phyloP scores from a whole-genome alignment of 2,113 vertebrate species.

The Lates calcarifer region DNA sequence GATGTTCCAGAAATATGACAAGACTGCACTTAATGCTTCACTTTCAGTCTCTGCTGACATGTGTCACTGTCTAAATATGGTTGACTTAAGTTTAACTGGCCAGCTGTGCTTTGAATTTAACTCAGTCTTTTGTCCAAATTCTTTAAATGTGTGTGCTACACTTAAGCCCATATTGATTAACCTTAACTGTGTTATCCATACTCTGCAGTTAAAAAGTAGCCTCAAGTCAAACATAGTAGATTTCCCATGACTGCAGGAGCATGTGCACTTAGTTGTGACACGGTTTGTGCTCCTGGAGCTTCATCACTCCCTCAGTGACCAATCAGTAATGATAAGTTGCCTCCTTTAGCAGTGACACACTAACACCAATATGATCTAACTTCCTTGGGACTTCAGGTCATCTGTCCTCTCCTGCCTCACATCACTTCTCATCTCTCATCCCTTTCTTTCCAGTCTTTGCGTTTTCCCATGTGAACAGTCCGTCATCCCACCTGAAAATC shows the following conservation, averaged over 20 bases:
- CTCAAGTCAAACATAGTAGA: neutral
- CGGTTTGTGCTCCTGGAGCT: slow-evolving; percentile 12
- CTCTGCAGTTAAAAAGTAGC: neutral
- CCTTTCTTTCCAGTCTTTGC: slow-evolving; percentile 4
- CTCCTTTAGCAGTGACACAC: slow-evolving; percentile 41
- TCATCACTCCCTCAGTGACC: slow-evolving; percentile 37
- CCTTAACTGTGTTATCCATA: neutral
- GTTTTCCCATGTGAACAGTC: slow-evolving; percentile 22
- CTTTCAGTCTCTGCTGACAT: slow-evolving; percentile 37
- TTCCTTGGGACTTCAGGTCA: slow-evolving; percentile 41
- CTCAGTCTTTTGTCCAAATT: slow-evolving; percentile 1
- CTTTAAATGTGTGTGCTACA: neutral
- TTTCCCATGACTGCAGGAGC: neutral
- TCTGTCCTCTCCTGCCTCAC: slow-evolving; percentile 41
- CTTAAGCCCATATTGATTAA: neutral
- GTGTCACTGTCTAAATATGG: slow-evolving; percentile 39
- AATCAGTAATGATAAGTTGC: slow-evolving; percentile 69
- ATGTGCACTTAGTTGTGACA: neutral
- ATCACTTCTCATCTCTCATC: slow-evolving; percentile 6
- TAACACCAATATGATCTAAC: slow-evolving; percentile 60
- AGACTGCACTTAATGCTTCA: slow-evolving; percentile 61
- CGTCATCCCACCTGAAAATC: slow-evolving; percentile 52
- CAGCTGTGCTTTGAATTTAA: slow-evolving; percentile 40
- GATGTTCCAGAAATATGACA: slow-evolving; percentile 67
- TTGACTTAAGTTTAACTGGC: slow-evolving; percentile 6